Base-by-base conservation (phyloP, 2,113 vertebrate genomes). In the Dromiciops gliroides region DNA sequence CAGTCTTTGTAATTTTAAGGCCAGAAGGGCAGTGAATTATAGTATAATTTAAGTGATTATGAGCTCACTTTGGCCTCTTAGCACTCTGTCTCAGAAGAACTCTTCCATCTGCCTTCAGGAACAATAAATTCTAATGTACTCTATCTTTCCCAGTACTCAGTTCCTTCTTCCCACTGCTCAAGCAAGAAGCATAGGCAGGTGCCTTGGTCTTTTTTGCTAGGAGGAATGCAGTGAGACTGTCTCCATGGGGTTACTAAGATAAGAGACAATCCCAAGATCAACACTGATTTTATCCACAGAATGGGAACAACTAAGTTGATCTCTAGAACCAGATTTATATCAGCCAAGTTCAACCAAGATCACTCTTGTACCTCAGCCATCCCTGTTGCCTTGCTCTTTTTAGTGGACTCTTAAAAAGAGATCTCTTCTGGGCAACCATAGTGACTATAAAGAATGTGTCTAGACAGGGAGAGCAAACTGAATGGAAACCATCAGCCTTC, bases 61-160 rank as follows among this genome's bases (percentile, higher is more conserved):
- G 60, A 95, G 14, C 83, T 95, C 88, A 48, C 44, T 93, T 95
- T 95, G 10, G 50, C 94, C 91, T 67, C 16, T 96, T 96, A 93
- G 48, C 14, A 89, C 22, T 91, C 88, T 52, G 48, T 60, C 44
- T 93, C 95, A 53, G 95, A 28, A 83, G 48, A 48, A 48, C 56
- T 14, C 67, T 95, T 95, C 67, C 47, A 75, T 96, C 83, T 96
- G 25, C 52, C 89, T 94, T 97, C 22, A 95, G 92, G 23, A 97
- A 93, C 48, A 92, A 8, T 90, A n/a, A 89, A 83, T 7, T 75
- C 2, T n/a, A 50, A 10, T 23, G 9, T 50, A 11, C 22, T 89
- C 25, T 51, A n/a, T 24, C 11, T 92, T 51, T 91, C 8, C 50
- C 3, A 48, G 26, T 23, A 89, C 31, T 89, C 26, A 11, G n/a